These are phyloP conservation scores for Tetramorium parvispinum DNA, from an alignment of 1,140 invertebrate genomes.

Conservation along the genomic window DNA sequence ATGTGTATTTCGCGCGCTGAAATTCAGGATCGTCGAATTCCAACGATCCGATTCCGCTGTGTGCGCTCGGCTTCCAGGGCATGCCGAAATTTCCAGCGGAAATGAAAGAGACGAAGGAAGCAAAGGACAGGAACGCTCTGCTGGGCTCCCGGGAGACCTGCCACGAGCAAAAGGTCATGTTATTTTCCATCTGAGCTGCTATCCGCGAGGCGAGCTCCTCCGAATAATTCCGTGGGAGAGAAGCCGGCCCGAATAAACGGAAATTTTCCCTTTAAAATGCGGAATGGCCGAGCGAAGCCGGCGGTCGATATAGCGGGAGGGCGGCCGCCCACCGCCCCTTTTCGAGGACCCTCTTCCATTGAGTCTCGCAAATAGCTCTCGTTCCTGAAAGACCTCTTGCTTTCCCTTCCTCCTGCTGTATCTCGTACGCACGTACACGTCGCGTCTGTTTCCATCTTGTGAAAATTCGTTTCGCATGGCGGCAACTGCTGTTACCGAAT, in stretches of 20 bases:
- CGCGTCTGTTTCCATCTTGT: constrained; percentile 63
- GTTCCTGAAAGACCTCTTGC: constrained; percentile 74
- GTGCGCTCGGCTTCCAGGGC: constrained; percentile 18
- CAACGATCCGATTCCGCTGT: constrained; percentile 35
- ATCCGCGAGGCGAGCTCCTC: constrained; percentile 76
- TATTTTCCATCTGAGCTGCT: constrained; percentile 85
- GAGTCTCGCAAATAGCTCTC: constrained; percentile 80
- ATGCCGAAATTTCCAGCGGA: constrained; percentile 62
- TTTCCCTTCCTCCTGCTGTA: constrained; percentile 43
- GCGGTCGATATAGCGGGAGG: constrained; percentile 79
- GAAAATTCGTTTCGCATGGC: constrained; percentile 64
- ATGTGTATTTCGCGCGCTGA: constrained; percentile 8
- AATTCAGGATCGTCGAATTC: constrained; percentile 47
- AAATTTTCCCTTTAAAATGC: constrained; percentile 86
- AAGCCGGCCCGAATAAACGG: constrained; percentile 81
- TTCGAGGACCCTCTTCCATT: constrained; percentile 80
- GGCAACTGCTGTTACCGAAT: not conserved
- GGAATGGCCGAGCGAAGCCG: constrained; percentile 79
- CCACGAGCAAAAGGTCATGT: constrained; percentile 84
- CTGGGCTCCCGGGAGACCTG: constrained; percentile 78
- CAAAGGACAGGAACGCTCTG: constrained; percentile 26
- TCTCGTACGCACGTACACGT: constrained; percentile 58
- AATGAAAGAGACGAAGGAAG: constrained; percentile 58
- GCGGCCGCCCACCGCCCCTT: constrained; percentile 58
- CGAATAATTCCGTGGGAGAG: constrained; percentile 81